Evolutionary conservation across 2,888 invertebrate genomes (phyloP).

Genomic region (Apotomis betuletana): DNA sequence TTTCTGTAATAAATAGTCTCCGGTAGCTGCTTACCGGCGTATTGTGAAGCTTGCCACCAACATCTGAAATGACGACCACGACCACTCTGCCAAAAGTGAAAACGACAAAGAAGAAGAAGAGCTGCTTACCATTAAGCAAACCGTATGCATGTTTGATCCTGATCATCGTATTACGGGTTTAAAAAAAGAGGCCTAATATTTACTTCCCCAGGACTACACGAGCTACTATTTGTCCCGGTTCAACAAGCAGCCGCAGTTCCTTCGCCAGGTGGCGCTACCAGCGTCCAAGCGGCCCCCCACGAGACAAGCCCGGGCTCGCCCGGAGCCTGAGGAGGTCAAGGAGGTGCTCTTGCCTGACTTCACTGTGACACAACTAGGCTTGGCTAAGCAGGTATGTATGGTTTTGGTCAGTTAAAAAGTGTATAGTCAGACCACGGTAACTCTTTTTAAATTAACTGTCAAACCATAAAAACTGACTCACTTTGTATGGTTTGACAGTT

Average conservation of each 20-base stretch:
- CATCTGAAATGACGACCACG: no score
- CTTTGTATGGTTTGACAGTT: no score
- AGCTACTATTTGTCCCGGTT: slow-evolving; percentile 93
- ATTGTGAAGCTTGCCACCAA: no score
- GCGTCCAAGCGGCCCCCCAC: slow-evolving; percentile 59
- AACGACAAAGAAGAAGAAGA: no score
- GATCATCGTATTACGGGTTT: not conserved
- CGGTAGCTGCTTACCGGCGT: no score
- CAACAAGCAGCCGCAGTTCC: slow-evolving; percentile 92
- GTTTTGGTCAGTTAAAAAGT: no score
- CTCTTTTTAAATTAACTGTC: not conserved
- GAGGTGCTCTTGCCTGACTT: slow-evolving; percentile 60
- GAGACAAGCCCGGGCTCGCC: slow-evolving; percentile 49
- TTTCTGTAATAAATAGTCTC: no score
- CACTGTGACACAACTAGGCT: slow-evolving; percentile 59
- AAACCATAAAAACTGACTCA: no score
- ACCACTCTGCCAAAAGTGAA: no score
- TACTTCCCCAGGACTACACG: slow-evolving; percentile 87
- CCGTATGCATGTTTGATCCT: no score
- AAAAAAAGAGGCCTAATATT: not conserved
- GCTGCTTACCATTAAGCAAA: no score
- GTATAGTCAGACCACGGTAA: no score
- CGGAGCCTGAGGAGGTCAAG: slow-evolving; percentile 48
- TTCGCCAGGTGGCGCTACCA: slow-evolving; percentile 79
- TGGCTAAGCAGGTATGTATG: slow-evolving; percentile 55